phyloP scores from a whole-genome alignment of 2,888 invertebrate genomes.

The Eubasilissa splendida region DNA sequence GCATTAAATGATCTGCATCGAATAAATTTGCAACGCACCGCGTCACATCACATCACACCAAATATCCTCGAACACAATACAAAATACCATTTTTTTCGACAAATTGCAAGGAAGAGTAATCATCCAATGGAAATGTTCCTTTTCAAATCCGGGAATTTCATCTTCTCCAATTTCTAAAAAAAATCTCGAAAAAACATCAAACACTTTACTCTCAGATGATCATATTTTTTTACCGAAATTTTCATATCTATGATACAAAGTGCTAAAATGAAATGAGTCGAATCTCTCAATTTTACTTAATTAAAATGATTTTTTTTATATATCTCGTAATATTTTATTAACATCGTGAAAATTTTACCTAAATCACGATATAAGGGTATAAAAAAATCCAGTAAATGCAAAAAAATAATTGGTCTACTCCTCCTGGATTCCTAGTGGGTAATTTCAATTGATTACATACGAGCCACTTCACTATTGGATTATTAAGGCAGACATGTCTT shows the following conservation, averaged over 20 bases:
- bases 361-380: no score
- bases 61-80: neutral
- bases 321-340: neutral
- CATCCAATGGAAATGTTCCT: conserved; percentile 8
- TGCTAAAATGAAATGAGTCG: conserved; percentile 16
- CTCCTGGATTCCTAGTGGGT: no score
- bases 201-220: neutral
- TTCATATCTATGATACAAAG: conserved; percentile 18
- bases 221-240: neutral
- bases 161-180: neutral
- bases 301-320: neutral
- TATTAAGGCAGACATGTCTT: no score
- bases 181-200: conserved; percentile 1
- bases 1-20: no score
- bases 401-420: no score
- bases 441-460: no score
- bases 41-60: neutral
- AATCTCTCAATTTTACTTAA: neutral
- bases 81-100: neutral
- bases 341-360: neutral
- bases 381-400: no score
- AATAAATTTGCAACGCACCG: neutral
- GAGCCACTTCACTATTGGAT: no score
- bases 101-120: conserved; percentile 43
- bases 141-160: conserved; percentile 6